A percentile compares a stretch with the other conserved stretches of the same genome.
phyloP scores from a whole-genome alignment of 2,888 invertebrate genomes.

The Antitype chi region DNA sequence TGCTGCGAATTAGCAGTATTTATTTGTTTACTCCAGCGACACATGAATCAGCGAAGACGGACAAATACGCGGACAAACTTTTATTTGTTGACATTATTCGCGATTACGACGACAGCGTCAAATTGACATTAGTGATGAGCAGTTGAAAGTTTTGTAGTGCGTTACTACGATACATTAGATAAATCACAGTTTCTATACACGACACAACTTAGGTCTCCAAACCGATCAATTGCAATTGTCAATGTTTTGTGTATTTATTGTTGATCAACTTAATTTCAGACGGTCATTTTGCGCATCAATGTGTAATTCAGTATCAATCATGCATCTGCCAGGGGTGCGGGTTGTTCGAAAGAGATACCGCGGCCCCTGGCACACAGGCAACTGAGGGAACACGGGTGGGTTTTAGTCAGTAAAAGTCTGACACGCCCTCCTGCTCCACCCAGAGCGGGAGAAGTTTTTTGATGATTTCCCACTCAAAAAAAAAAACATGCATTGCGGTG shows the following conservation, averaged over 20 bases:
- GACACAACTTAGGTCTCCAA: neutral
- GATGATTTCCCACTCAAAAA: too few relatives aligned
- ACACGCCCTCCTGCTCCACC: too few relatives aligned
- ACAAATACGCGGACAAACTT: constrained; percentile 39
- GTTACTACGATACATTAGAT: neutral
- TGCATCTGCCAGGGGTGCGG: too few relatives aligned
- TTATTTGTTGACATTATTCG: constrained; percentile 58
- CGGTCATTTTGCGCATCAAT: neutral
- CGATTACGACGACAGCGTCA: constrained; percentile 24
- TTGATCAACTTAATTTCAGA: neutral
- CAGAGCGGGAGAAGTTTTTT: too few relatives aligned
- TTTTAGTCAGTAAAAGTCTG: too few relatives aligned
- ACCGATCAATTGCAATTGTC: neutral
- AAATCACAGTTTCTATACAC: too few relatives aligned
- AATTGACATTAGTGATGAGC: constrained; percentile 45
- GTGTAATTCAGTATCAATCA: neutral
- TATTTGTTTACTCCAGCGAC: constrained; percentile 65
- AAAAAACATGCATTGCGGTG: neutral
- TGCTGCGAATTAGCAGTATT: constrained; percentile 50
- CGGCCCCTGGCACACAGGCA: too few relatives aligned
- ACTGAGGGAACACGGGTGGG: too few relatives aligned
- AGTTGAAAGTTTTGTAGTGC: neutral
- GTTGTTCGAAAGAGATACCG: too few relatives aligned
- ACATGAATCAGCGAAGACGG: constrained; percentile 54
- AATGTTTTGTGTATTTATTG: neutral